Evolutionary conservation across 2,113 vertebrate species (phyloP).

Genomic region (Siphamia tubifer): DNA sequence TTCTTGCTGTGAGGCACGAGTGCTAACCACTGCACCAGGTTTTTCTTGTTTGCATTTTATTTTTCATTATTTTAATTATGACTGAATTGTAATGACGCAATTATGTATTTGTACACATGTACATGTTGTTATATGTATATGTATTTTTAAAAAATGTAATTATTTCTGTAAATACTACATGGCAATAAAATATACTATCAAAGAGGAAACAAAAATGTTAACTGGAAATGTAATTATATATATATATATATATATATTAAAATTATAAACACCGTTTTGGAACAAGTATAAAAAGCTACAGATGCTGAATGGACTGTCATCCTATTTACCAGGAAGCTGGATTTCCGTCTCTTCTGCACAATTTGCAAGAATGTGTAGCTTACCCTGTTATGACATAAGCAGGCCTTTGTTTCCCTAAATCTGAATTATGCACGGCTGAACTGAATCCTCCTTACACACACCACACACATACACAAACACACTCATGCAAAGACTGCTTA

Average conservation of each 20-base stretch:
- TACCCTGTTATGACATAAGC: constrained; percentile 64
- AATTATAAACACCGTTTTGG: background rate
- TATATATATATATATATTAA: too few relatives aligned
- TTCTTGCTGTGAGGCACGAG: too few relatives aligned
- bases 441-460: constrained; percentile 45
- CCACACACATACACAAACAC: background rate
- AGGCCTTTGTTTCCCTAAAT: constrained; percentile 66
- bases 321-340: constrained; percentile 43
- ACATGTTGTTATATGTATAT: too few relatives aligned
- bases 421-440: constrained; percentile 64
- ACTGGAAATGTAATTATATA: too few relatives aligned
- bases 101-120: too few relatives aligned
- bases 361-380: constrained; percentile 58
- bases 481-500: background rate
- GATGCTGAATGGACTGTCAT: constrained; percentile 27
- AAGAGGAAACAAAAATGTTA: background rate
- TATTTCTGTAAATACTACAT: background rate
- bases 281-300: background rate
- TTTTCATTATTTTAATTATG: too few relatives aligned
- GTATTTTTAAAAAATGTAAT: too few relatives aligned
- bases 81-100: too few relatives aligned
- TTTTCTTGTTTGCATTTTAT: too few relatives aligned
- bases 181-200: background rate
- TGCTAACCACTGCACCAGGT: too few relatives aligned
- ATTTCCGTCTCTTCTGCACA: constrained; percentile 62